phyloP scores from a whole-genome alignment of 64 coral and sea anemone genomes.

The Trachythela sp. region DNA sequence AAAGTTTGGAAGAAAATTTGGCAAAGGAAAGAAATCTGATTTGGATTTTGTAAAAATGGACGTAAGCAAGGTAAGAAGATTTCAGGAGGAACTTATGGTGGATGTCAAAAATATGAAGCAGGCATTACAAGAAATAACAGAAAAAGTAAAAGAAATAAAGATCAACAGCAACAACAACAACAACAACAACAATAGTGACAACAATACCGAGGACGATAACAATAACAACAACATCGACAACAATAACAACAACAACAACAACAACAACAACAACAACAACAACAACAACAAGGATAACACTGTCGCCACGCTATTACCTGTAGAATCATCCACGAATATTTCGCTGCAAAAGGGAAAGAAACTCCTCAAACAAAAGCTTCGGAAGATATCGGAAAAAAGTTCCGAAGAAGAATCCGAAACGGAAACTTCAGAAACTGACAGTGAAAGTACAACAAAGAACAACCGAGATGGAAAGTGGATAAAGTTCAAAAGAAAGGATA shows the following conservation, averaged over 20 bases:
- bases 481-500: neutral
- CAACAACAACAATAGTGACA: neutral
- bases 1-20: conserved; percentile 9
- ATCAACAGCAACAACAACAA: neutral
- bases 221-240: neutral
- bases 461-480: no score
- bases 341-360: neutral
- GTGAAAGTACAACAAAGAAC: neutral
- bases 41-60: conserved; percentile 23
- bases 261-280: neutral
- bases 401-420: neutral
- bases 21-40: conserved; percentile 18
- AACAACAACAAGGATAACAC: neutral
- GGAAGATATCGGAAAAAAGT: neutral
- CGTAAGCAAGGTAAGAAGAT: neutral
- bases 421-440: neutral
- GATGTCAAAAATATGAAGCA: conserved; percentile 8
- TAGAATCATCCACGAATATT: neutral
- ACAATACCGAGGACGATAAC: neutral
- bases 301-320: neutral
- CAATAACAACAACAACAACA: neutral
- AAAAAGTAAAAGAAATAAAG: neutral
- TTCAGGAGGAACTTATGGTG: conserved; percentile 3
- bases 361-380: neutral
- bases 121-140: neutral